Percentiles rank a stretch among this genome's conserved stretches.
phyloP scores from a whole-genome alignment of 2,113 vertebrate species.

The Rhombomys opimus region DNA sequence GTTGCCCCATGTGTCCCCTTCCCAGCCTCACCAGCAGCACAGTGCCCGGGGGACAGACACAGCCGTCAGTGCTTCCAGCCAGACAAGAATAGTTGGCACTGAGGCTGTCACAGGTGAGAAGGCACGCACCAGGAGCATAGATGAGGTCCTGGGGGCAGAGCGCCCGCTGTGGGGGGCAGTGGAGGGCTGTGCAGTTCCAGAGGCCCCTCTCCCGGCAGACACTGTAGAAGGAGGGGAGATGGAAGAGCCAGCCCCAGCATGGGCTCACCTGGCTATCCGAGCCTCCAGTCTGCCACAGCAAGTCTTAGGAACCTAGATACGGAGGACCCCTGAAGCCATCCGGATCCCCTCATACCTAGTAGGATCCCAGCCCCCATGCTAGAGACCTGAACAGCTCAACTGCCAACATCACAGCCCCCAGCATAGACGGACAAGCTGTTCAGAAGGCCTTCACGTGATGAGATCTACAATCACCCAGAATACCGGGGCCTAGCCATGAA shows the following conservation, averaged over 20 bases:
- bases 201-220: constrained; percentile 79
- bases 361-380: background rate
- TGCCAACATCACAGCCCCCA: background rate
- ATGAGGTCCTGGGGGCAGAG: constrained; percentile 89
- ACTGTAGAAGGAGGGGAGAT: background rate
- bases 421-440: background rate
- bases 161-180: constrained; percentile 82
- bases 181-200: constrained; percentile 89
- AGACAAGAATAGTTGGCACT: constrained; percentile 83
- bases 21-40: constrained; percentile 88
- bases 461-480: background rate
- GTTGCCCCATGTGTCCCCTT: background rate
- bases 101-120: constrained; percentile 90
- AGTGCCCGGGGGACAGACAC: constrained; percentile 91
- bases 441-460: background rate
- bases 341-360: accelerated
- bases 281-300: background rate
- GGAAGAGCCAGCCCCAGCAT: background rate
- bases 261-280: background rate
- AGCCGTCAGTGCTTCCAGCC: constrained; percentile 85
- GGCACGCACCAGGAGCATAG: constrained; percentile 89
- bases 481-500: no score
- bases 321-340: background rate
- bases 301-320: background rate
- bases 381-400: background rate